A percentile compares a stretch with the other conserved stretches of the same genome.
Conservation (phyloP, 2,113 vertebrate species). For the Sebastes fasciatus region DNA sequence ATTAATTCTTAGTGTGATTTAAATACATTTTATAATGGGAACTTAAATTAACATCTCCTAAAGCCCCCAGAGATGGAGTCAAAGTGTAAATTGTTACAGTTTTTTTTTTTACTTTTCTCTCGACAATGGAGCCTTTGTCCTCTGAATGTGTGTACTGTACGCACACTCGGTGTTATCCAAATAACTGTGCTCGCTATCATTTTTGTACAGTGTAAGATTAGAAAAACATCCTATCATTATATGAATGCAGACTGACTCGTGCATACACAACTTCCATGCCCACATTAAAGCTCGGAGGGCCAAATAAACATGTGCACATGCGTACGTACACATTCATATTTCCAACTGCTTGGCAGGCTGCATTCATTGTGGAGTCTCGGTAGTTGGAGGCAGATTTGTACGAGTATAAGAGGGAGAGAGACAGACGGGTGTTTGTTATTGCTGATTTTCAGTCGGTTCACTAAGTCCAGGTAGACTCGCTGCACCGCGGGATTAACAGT, state of each 20-base stretch:
- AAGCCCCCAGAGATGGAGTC: slow-evolving; percentile 72
- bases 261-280: slow-evolving; percentile 42
- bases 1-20: slow-evolving; percentile 77
- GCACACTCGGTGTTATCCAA: slow-evolving; percentile 42
- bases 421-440: slow-evolving; percentile 59
- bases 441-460: slow-evolving; percentile 62
- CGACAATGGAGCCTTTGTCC: slow-evolving; percentile 64
- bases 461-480: slow-evolving; percentile 41
- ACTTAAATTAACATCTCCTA: slow-evolving; percentile 76
- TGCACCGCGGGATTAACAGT: slow-evolving; percentile 53
- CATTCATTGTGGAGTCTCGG: slow-evolving; percentile 48
- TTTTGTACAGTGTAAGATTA: slow-evolving; percentile 30
- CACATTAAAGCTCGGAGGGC: slow-evolving; percentile 47
- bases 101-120: slow-evolving; percentile 36
- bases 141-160: slow-evolving; percentile 31
- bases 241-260: slow-evolving; percentile 35
- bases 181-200: slow-evolving; percentile 45
- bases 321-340: slow-evolving; percentile 43
- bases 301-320: slow-evolving; percentile 56
- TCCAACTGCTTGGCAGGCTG: slow-evolving; percentile 57
- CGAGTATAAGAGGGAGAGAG: slow-evolving; percentile 37
- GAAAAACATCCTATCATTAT: slow-evolving; percentile 43
- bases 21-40: slow-evolving; percentile 80
- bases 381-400: slow-evolving; percentile 59
- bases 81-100: slow-evolving; percentile 73